Evolutionary conservation across 2,888 invertebrate species (phyloP), one percentile per base, ranked within the genome.

Genomic region (Caenorhabditis sulstoni): DNA sequence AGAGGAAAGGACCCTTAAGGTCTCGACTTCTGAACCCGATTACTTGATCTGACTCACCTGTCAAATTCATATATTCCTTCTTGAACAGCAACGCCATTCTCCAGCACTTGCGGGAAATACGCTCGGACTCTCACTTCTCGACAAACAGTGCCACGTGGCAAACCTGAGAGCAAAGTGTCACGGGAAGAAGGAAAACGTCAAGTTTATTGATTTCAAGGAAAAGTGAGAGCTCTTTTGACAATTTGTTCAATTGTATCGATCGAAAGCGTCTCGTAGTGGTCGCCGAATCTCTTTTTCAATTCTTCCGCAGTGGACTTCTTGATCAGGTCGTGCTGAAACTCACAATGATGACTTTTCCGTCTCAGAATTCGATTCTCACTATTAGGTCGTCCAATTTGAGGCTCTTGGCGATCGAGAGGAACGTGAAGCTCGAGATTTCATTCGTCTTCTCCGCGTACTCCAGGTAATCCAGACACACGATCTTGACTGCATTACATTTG

Each of bases 261-360:
- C 14, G 58, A 41, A 35, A 67, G 50, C 12, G 23, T 14, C 7
- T 50, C 29, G n/a, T 22, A 44, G 12, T 35, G 16, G 20, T 44
- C 22, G 3, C 29, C 29, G 29, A 29, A 29, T 29, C 29, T 29
- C 29, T 3, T 7, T 29, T 29, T 29, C 29, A 29, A 3, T 5
- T 29, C 29, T 7, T 3, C 29, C 29, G 29, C 29, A 29, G 4
- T 29, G 41, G 58, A 67, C 41, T 41, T 57, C 29, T 58, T 12
- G 39, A 39, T 55, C 41, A 67, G 39, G 2, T 67, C 58, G 67
- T n/a, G n/a, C n/a, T n/a, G n/a, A n/a, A n/a, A n/a, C n/a, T n/a
- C n/a, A n/a, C n/a, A n/a, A n/a, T n/a, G n/a, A n/a, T n/a, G n/a
- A n/a, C n/a, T n/a, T n/a, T n/a, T n/a, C n/a, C n/a, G n/a, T n/a